These are phyloP conservation scores for Pterostichus madidus DNA, from an alignment of 2,888 invertebrate genomes.

Conservation along the genomic window DNA sequence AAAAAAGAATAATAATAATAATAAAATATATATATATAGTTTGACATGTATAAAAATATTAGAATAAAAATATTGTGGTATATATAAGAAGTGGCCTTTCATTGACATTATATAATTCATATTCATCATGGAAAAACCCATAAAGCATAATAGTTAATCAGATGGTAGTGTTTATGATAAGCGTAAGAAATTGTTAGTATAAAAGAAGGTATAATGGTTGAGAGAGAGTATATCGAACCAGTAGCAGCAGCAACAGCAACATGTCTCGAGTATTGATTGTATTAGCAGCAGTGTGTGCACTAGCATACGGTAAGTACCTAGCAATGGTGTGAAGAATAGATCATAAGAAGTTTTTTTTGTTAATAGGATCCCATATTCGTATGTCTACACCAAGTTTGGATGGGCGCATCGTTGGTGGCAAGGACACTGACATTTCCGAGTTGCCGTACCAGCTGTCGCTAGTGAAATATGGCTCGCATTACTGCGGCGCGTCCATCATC, in stretches of 20 bases:
- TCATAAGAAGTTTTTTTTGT: background rate
- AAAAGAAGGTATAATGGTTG: too few species aligned
- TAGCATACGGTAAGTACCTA: background rate
- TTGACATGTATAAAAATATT: too few species aligned
- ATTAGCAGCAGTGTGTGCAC: background rate
- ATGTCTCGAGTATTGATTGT: background rate
- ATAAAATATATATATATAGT: too few species aligned
- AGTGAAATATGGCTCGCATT: constrained; percentile 68
- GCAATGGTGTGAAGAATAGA: background rate
- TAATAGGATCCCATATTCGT: background rate
- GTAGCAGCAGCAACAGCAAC: background rate
- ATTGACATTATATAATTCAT: too few species aligned
- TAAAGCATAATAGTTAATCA: too few species aligned
- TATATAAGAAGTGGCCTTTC: too few species aligned
- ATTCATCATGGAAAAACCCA: too few species aligned
- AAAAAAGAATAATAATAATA: too few species aligned
- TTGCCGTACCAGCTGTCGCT: constrained; percentile 72
- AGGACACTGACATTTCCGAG: constrained; percentile 69
- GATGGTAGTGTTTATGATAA: too few species aligned
- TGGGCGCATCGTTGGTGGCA: constrained; percentile 72
- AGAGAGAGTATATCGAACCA: too few species aligned
- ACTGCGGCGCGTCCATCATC: constrained; percentile 72
- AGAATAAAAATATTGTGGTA: too few species aligned
- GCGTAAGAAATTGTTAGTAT: too few species aligned
- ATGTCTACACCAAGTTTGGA: constrained; percentile 55